Conservation (phyloP, 2,113 vertebrate genomes). For the Hippocampus zosterae region DNA sequence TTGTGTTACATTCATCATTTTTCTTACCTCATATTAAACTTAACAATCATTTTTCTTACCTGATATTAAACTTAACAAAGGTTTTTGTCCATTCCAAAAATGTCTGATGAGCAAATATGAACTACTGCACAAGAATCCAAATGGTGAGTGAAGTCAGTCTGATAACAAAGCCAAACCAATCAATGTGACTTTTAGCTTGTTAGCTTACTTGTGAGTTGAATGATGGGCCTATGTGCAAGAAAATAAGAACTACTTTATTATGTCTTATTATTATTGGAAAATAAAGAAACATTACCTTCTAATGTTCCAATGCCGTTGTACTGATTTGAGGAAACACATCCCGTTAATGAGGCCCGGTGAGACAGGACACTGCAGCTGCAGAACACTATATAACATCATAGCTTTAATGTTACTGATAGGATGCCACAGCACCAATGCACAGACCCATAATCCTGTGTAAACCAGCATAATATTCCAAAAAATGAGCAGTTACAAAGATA, state of each 20-base stretch:
- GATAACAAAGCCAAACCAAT: neutral
- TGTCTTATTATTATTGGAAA: neutral
- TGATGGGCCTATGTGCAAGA: neutral
- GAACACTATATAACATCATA: neutral
- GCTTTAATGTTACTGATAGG: neutral
- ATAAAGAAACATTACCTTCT: neutral
- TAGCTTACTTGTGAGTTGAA: neutral
- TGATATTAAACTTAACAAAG: neutral
- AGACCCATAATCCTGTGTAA: neutral
- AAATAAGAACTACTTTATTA: neutral
- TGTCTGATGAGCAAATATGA: neutral
- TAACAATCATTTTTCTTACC: neutral
- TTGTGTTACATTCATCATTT: neutral
- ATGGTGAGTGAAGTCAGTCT: neutral
- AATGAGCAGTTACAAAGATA: neutral
- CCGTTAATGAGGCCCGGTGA: neutral
- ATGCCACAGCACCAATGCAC: neutral
- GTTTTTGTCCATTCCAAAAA: neutral
- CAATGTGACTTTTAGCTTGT: neutral
- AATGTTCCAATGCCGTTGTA: neutral
- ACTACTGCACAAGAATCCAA: neutral
- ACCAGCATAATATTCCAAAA: neutral
- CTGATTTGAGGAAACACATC: neutral
- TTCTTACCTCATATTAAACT: neutral
- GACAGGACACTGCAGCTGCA: neutral